Conservation (phyloP, 2,888 invertebrate species). For the Cordilura impudica region DNA sequence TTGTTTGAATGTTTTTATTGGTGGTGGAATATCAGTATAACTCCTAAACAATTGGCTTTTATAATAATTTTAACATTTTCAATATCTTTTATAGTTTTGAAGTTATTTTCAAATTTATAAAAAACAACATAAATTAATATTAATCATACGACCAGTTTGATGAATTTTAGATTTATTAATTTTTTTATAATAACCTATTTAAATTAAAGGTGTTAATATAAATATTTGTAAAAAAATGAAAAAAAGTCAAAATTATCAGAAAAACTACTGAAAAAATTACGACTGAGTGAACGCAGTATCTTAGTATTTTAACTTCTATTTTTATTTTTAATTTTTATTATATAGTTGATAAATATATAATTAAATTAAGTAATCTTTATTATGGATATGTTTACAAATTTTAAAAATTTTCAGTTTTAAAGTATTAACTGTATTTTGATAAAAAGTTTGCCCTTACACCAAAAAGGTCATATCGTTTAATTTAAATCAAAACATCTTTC, state of each 20-base stretch:
- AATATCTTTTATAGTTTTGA: neutral
- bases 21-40: too few species aligned
- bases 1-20: neutral
- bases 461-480: neutral
- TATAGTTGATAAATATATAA: too few species aligned
- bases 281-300: too few species aligned
- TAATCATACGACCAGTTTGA: slow-evolving; percentile 6
- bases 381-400: too few species aligned
- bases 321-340: too few species aligned
- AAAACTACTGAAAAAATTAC: too few species aligned
- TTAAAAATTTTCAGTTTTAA: neutral
- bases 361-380: too few species aligned
- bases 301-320: too few species aligned
- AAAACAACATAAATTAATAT: slow-evolving; percentile 5
- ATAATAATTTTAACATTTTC: neutral
- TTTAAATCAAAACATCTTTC: neutral
- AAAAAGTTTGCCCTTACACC: too few species aligned
- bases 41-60: neutral
- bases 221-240: too few species aligned
- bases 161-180: neutral
- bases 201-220: too few species aligned
- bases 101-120: neutral
- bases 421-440: neutral
- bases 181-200: neutral
- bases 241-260: too few species aligned